Evolutionary conservation across 2,113 vertebrate genomes (phyloP).

Genomic region (Spermophilus dauricus): DNA sequence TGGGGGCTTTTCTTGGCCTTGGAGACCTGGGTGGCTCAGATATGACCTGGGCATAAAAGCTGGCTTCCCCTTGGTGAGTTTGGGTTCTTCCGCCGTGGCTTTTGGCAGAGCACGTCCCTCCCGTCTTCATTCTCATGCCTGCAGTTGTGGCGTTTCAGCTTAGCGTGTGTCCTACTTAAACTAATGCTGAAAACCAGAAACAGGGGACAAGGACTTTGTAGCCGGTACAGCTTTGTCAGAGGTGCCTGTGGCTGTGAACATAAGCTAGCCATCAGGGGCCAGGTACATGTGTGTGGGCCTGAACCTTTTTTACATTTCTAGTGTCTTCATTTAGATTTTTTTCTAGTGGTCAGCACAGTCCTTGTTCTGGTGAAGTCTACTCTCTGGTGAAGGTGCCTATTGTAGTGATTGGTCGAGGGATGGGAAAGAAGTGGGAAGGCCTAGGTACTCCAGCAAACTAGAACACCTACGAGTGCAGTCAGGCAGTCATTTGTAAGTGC

Average conservation of each 20-base stretch:
- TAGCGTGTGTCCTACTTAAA: neutral
- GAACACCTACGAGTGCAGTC: fast-evolving
- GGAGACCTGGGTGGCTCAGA: neutral
- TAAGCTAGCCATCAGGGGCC: too few species aligned
- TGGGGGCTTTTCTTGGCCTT: too few species aligned
- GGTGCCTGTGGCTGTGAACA: neutral
- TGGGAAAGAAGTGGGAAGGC: neutral
- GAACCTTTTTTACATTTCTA: neutral
- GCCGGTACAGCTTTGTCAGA: neutral
- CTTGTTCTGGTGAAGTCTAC: neutral
- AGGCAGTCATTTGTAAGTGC: neutral
- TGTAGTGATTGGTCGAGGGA: fast-evolving
- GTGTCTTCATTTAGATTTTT: neutral
- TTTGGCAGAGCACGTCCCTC: neutral
- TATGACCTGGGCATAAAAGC: neutral
- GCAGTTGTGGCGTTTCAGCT: neutral
- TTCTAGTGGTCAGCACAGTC: neutral
- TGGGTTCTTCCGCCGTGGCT: too few species aligned
- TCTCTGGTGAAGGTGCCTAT: neutral
- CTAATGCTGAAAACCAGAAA: neutral
- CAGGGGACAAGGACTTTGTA: neutral
- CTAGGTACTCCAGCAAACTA: neutral
- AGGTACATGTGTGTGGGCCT: fast-evolving
- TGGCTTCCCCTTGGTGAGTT: neutral
- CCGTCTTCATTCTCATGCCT: neutral